Conservation (phyloP, 1,140 invertebrate genomes). For the Zeugodacus cucurbitae region DNA sequence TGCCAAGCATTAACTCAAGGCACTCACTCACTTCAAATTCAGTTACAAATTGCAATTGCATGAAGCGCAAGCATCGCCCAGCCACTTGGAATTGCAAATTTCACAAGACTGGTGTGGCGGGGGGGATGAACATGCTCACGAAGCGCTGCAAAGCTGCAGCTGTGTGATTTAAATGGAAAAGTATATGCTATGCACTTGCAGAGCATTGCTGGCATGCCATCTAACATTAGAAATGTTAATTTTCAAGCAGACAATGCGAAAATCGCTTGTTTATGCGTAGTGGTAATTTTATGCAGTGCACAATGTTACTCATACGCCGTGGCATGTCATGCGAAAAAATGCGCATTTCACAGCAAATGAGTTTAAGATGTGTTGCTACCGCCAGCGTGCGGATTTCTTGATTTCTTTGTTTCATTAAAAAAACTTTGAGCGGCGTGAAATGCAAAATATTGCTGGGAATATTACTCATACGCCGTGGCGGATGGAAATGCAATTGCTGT, state of each 20-base stretch:
- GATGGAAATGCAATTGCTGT: no score
- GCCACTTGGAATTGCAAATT: constrained; percentile 25
- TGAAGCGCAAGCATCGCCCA: constrained; percentile 8
- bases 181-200: background rate
- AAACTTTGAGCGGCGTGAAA: no score
- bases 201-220: background rate
- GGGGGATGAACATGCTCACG: no score
- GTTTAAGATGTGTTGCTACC: background rate
- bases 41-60: constrained; percentile 38
- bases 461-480: background rate
- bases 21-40: constrained; percentile 36
- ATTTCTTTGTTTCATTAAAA: no score
- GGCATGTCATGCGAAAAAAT: background rate
- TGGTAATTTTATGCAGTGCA: background rate
- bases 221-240: constrained; percentile 21
- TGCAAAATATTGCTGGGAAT: background rate
- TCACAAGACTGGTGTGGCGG: no score
- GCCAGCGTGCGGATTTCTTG: no score
- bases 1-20: background rate
- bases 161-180: background rate
- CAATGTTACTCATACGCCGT: background rate
- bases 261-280: background rate
- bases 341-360: background rate
- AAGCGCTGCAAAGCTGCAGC: no score
- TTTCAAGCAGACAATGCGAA: constrained; percentile 12